Base-by-base conservation (phyloP, 2,113 vertebrate species). In the Taurulus bubalis region DNA sequence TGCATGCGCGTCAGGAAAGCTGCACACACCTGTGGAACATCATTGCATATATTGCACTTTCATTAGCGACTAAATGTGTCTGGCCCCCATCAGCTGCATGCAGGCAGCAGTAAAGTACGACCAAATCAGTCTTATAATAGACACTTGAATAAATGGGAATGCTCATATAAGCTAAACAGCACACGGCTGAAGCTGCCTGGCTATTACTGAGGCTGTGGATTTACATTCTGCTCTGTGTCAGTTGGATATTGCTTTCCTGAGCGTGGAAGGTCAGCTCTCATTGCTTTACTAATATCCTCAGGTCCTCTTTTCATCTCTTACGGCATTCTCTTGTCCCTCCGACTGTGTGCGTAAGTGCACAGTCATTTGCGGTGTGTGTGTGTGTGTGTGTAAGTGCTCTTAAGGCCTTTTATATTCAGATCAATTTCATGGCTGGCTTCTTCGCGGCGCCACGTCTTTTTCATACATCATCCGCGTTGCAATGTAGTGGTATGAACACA, bases 401-500 rank as follows among this genome's bases (percentile, higher is more conserved):
- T 71, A 77, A 90, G 62, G 78, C 77, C 67, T 89, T 77, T 34
- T 28, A 26, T 68, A 67, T 80, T 91, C 71, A 75, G 80, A 88
- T 91, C 86, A 89, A 91, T 93, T 94, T 93, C 91, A 93, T 87
- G 87, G 84, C 82, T 89, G 87, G 85, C 77, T 90, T 87, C 89
- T 79, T 88, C 11, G 16, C 16, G 30, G 56, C 67, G 9, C 77
- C 73, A 58, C 3, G 14, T 77, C 64, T 66, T 34, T 79, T 69
- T 62, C 78, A 79, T 79, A 79, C 65, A 85, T 79, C 81, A 65
- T 56, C 75, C 14, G 26, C 32, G 8, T 51, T 8, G 26, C 60
- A 42, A 15, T 74, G 79, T 64, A 53, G 81, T 85, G 42, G 18
- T 36, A 78, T 47, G 63, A 78, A 70, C 55, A 51, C 74, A 28